A percentile compares a stretch with the other conserved stretches of the same genome.
Evolutionary conservation across 2,888 invertebrate species (phyloP).

Genomic region (Philopedon plagiatum): DNA sequence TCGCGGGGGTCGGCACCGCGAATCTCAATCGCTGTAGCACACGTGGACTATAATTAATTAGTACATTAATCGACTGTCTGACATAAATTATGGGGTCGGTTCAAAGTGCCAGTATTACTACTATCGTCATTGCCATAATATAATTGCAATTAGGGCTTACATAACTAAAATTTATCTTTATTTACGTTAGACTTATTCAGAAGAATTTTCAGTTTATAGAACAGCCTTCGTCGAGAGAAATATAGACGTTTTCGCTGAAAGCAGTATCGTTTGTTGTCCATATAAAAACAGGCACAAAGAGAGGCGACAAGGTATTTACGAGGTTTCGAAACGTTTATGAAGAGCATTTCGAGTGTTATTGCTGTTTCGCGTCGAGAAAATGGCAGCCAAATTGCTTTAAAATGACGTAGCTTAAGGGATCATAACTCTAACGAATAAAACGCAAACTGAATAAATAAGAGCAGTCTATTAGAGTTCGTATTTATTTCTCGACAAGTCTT

Average conservation of each 20-base stretch:
- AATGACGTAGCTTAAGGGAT: constrained; percentile 37
- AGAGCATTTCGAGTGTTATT: constrained; percentile 40
- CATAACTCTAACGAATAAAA: constrained; percentile 6
- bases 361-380: constrained; percentile 42
- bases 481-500: too few relatives aligned
- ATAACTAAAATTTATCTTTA: neutral
- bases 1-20: too few relatives aligned
- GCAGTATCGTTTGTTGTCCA: constrained; percentile 25
- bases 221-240: constrained; percentile 29
- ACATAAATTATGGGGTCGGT: too few relatives aligned
- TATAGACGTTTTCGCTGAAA: constrained; percentile 36
- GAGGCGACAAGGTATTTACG: constrained; percentile 42
- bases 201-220: constrained; percentile 20
- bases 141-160: too few relatives aligned
- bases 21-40: too few relatives aligned
- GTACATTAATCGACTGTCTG: too few relatives aligned
- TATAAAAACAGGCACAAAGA: constrained; percentile 44
- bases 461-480: too few relatives aligned
- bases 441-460: neutral
- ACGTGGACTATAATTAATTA: too few relatives aligned
- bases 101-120: too few relatives aligned
- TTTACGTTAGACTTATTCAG: neutral
- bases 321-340: constrained; percentile 43
- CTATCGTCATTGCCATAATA: too few relatives aligned
- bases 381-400: constrained; percentile 36